Evolutionary conservation across 2,113 vertebrate species (phyloP).

Genomic region (Raja brachyura): DNA sequence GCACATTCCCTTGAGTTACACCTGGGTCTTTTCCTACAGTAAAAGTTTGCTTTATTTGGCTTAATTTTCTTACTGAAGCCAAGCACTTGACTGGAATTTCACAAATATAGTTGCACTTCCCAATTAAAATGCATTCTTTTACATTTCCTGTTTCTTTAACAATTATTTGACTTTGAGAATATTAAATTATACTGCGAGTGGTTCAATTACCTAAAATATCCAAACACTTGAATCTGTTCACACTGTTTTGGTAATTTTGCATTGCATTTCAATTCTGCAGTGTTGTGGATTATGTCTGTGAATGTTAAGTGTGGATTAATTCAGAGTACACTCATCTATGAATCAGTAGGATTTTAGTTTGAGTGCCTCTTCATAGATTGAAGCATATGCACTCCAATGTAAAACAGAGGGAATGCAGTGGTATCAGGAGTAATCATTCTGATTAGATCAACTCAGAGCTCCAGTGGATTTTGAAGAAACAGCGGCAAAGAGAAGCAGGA

Average conservation of each 20-base stretch:
- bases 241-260: background rate
- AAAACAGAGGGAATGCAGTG: background rate
- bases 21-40: background rate
- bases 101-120: background rate
- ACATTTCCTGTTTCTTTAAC: background rate
- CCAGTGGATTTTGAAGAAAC: no score
- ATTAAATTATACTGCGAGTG: background rate
- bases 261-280: background rate
- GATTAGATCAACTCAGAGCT: no score
- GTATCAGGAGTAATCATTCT: background rate
- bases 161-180: background rate
- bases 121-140: background rate
- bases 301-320: background rate
- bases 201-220: background rate
- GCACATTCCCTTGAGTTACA: background rate
- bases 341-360: background rate
- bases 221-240: background rate
- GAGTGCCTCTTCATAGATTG: background rate
- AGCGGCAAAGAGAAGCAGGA: no score
- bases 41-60: background rate
- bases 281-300: background rate
- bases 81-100: background rate
- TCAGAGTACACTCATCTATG: background rate
- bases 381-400: background rate
- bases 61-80: background rate